These are phyloP conservation scores for Drosophila obscura DNA, from an alignment of 1,140 invertebrate species.

Conservation along the genomic window DNA sequence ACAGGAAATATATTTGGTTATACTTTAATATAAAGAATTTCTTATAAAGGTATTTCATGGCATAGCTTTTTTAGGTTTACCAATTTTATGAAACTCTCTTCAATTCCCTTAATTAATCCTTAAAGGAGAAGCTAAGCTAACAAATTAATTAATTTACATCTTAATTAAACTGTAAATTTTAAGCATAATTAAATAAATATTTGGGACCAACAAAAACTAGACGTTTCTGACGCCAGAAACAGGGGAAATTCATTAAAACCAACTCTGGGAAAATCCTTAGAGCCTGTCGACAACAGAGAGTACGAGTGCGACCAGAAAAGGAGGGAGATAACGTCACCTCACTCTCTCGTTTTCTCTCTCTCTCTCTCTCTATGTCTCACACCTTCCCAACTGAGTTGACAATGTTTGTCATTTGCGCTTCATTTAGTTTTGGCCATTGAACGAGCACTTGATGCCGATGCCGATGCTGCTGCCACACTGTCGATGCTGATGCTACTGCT, in stretches of 20 bases:
- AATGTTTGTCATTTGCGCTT: slow-evolving; percentile 55
- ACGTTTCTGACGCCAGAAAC: too few relatives aligned
- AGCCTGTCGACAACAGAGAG: slow-evolving; percentile 16
- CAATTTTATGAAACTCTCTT: not conserved
- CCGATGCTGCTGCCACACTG: too few relatives aligned
- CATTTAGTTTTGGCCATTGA: slow-evolving; percentile 40
- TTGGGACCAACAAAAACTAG: not conserved
- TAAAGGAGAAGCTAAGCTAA: too few relatives aligned
- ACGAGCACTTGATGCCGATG: not conserved
- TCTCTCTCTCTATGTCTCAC: not conserved
- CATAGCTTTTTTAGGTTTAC: not conserved
- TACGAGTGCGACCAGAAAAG: not conserved
- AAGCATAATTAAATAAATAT: slow-evolving; percentile 28
- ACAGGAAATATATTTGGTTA: too few relatives aligned
- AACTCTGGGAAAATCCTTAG: not conserved
- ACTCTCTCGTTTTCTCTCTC: too few relatives aligned
- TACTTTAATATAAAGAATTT: too few relatives aligned
- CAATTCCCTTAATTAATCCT: too few relatives aligned
- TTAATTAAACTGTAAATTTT: too few relatives aligned
- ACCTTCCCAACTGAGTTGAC: slow-evolving; percentile 18
- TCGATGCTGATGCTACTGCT: not conserved
- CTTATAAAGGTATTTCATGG: too few relatives aligned
- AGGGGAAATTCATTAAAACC: slow-evolving; percentile 37
- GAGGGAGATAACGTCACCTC: not conserved
- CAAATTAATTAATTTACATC: too few relatives aligned